Evolutionary conservation across 2,888 invertebrate species (phyloP).

Genomic region (Drosophila melanocephala): DNA sequence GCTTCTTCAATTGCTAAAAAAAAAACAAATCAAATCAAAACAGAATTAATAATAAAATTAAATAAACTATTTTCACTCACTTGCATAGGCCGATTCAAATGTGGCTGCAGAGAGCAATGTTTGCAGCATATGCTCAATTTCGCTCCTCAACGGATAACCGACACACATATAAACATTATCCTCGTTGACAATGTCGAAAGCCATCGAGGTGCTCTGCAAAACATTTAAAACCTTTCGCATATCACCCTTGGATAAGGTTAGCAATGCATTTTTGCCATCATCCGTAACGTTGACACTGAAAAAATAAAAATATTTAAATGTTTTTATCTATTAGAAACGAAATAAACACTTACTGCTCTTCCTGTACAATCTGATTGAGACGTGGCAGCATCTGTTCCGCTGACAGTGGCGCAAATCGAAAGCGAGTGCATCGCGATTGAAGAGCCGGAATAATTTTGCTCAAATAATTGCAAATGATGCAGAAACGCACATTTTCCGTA

Average conservation of each 20-base stretch:
- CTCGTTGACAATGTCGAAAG: conserved; percentile 94
- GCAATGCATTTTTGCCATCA: conserved; percentile 95
- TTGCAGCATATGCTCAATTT: conserved; percentile 94
- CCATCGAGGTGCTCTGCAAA: conserved; percentile 97
- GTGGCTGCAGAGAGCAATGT: conserved; percentile 88
- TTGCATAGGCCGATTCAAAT: conserved; percentile 82
- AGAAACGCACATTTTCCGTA: conserved; percentile 99
- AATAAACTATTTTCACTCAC: conserved; percentile 49
- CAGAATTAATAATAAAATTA: neutral
- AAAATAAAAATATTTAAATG: neutral
- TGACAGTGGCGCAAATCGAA: conserved; percentile 96
- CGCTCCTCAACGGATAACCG: conserved; percentile 96
- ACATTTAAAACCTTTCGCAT: conserved; percentile 99
- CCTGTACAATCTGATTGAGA: conserved; percentile 92
- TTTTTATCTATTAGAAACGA: neutral
- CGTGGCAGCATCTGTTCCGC: conserved; percentile 95
- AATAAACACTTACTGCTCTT: conserved; percentile 90
- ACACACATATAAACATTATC: conserved; percentile 97
- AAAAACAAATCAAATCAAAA: neutral
- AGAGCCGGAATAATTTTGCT: conserved; percentile 99
- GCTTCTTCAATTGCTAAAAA: conserved; percentile 88
- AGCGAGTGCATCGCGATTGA: conserved; percentile 98
- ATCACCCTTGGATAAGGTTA: conserved; percentile 96
- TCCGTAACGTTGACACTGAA: conserved; percentile 92
- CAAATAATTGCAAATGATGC: conserved; percentile 99